Conservation (phyloP, 2,113 vertebrate species). For the Archocentrus centrarchus region DNA sequence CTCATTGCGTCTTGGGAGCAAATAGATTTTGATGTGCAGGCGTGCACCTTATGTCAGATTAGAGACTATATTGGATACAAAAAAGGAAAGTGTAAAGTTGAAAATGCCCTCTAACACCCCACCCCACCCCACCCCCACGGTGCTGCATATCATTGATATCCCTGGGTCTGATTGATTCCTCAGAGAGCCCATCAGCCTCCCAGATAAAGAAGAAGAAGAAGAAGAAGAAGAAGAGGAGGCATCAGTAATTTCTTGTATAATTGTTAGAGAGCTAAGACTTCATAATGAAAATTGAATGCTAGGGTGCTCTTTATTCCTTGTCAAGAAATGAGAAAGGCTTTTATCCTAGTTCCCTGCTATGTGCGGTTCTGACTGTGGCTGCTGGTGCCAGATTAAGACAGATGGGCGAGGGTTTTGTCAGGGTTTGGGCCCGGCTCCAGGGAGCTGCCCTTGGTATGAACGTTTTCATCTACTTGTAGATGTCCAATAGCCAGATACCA, state of each 20-base stretch:
- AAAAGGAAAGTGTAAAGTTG: neutral
- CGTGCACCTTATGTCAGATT: constrained; percentile 12
- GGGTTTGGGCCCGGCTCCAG: constrained; percentile 61
- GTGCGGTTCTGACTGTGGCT: neutral
- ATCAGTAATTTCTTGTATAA: neutral
- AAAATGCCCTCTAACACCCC: neutral
- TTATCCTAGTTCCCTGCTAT: constrained; percentile 12
- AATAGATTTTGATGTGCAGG: constrained; percentile 10
- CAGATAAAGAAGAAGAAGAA: neutral
- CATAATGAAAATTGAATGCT: neutral
- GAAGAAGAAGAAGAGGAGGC: neutral
- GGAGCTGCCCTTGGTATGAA: constrained; percentile 49
- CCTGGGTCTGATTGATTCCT: neutral
- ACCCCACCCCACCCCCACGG: neutral
- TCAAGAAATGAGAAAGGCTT: constrained; percentile 41
- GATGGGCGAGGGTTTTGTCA: constrained; percentile 61
- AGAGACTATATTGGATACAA: neutral
- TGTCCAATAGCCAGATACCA: constrained; percentile 61
- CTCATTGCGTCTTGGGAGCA: neutral
- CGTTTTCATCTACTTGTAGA: constrained; percentile 64
- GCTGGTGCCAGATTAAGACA: constrained; percentile 57
- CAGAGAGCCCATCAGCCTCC: neutral
- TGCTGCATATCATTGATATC: neutral
- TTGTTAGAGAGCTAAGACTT: constrained; percentile 16
- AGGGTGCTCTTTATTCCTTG: neutral